Base-by-base conservation (phyloP, 2,113 vertebrate genomes). In the Alethe diademata region DNA sequence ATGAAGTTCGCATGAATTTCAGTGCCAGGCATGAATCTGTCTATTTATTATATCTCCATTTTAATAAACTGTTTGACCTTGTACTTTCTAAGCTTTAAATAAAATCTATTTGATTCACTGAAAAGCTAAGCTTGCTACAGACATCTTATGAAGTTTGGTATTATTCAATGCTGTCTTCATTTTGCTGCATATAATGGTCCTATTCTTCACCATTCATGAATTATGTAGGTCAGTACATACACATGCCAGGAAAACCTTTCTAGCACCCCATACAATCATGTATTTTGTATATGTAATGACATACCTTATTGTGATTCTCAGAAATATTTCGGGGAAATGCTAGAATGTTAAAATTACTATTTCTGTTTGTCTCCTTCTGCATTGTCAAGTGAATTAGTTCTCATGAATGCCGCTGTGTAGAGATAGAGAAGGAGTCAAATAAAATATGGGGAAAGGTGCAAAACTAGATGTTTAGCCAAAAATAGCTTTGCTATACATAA, bases 151-250 rank as follows among this genome's bases (percentile, higher is more conserved):
- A 93, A 95, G 73, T 95, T 96, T 69, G 45, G 82, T 85, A 87
- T 53, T 91, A 81, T 89, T 96, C 86, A 92, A 19, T 31, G 36
- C 29, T 78, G 36, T 78, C 86, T 91, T 81, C 70, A 81, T 93
- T 91, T 95, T 93, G n/a, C 80, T 75, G 48, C 28, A n/a, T 66
- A 89, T 92, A 94, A 95, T 87, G 53, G 69, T 84, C 25, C n/a
- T 91, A 75, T 92, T 97, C 83, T 95, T 95, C 50, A 57, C 69
- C 1, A 22, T 92, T 96, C 83, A 89, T 95, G 89, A 96, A 95
- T 97, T 95, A 96, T 96, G 89, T 91, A 93, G 89, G 88, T 95
- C 91, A 95, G 36, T 45, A 67, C 84, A 57, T 24, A 89, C 3
- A 5, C n/a, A 64, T 71, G 79, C 56, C 64, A 94, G 92, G 64